Evolutionary conservation across 2,888 invertebrate genomes (phyloP).

Genomic region (Pilophorus perplexus): DNA sequence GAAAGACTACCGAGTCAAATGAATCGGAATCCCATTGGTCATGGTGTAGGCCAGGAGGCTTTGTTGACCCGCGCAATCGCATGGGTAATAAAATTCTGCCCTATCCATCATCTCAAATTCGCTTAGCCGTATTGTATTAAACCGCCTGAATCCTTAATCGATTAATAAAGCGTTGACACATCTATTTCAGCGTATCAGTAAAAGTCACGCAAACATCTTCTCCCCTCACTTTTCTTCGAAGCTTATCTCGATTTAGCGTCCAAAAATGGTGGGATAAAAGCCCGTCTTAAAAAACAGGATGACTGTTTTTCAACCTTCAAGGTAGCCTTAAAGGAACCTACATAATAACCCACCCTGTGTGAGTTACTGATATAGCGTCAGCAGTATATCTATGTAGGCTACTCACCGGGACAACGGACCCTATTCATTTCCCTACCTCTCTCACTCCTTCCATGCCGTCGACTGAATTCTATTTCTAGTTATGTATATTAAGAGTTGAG

Average conservation of each 20-base stretch:
- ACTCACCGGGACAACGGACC: constrained; percentile 19
- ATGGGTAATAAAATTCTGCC: constrained; percentile 2
- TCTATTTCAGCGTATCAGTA: no score
- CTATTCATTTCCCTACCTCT: constrained; percentile 16
- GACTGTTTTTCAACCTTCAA: not conserved
- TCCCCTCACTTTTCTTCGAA: no score
- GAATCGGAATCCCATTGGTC: no score
- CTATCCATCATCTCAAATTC: constrained; percentile 4
- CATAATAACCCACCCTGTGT: constrained; percentile 18
- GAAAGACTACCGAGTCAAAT: no score
- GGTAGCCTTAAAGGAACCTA: constrained; percentile 13
- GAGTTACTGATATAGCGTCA: constrained; percentile 18
- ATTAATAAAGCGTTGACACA: constrained; percentile 12
- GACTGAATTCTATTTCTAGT: constrained; percentile 11
- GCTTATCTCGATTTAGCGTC: constrained; percentile 18
- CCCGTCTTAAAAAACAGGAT: not conserved
- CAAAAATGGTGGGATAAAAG: constrained; percentile 4
- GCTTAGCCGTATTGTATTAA: not conserved
- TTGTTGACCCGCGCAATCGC: no score
- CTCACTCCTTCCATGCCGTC: not conserved
- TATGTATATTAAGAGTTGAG: constrained; percentile 15
- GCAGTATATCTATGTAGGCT: constrained; percentile 12
- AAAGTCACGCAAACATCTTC: no score
- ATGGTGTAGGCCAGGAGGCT: no score
- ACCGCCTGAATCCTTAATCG: constrained; percentile 6